Conservation (phyloP, 2,888 invertebrate species). For the Eupithecia vulgata region DNA sequence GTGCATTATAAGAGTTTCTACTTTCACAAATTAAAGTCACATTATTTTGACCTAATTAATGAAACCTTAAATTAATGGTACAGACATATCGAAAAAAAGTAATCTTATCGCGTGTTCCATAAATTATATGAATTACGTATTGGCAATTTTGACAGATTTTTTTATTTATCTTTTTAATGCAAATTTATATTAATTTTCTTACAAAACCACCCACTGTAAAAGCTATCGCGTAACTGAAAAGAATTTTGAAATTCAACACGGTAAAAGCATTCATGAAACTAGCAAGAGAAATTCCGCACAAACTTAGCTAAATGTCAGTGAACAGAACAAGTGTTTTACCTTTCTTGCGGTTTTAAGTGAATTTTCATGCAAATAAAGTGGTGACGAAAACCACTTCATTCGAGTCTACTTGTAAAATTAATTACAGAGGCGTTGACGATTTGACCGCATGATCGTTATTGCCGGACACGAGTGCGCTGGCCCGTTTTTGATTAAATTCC, state of each 20-base stretch:
- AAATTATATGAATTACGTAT: background rate
- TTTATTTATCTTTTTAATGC: background rate
- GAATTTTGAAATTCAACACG: constrained; percentile 22
- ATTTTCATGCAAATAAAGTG: constrained; percentile 39
- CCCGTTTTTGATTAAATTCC: constrained; percentile 26
- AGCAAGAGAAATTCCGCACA: constrained; percentile 20
- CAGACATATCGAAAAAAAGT: background rate
- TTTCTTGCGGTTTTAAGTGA: constrained; percentile 32
- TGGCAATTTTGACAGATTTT: background rate
- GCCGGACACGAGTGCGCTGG: constrained; percentile 2
- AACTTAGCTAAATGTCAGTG: constrained; percentile 24
- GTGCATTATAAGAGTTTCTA: background rate
- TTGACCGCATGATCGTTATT: constrained; percentile 39
- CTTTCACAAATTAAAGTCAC: too few relatives aligned
- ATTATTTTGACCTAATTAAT: background rate
- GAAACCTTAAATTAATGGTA: background rate
- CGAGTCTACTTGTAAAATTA: constrained; percentile 37
- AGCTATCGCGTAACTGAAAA: constrained; percentile 12
- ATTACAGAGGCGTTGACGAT: constrained; percentile 41
- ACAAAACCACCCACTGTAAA: background rate
- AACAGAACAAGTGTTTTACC: constrained; percentile 33
- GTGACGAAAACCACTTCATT: constrained; percentile 37
- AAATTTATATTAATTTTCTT: background rate
- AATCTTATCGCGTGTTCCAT: background rate
- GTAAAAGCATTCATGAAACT: constrained; percentile 19